Base-by-base conservation (phyloP, 2,113 vertebrate species). In the Campylorhamphus procurvoides region DNA sequence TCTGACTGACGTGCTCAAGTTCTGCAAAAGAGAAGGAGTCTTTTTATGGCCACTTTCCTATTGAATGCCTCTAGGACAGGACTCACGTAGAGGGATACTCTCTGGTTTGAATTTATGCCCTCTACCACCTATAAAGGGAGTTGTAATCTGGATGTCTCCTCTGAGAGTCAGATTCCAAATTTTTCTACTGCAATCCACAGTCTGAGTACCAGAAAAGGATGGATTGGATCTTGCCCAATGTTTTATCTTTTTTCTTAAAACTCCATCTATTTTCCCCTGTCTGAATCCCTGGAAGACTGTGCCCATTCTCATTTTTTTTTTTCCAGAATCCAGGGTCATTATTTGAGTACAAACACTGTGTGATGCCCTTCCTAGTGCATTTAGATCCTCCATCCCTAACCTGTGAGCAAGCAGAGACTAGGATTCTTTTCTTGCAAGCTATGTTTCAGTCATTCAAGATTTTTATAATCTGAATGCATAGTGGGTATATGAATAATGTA, bases 1-100 rank as follows among this genome's bases (percentile, higher is more conserved):
- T 63, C 33, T 79, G 28, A 27, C 5, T 9, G 29, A 7, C 1
- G 6, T 53, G 4, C 35, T 10, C 33, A 49, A 62, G 5, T 3
- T 3, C 5, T 28, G 25, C 1, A 35, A 49, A 71, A 62, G 2
- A 6, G 6, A 73, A 29, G 19, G 5, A 63, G 0, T 0, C 9
- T 50, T 81, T 53, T 64, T 4, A 16, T 3, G 16, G 12, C 2
- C 3, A 28, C 79, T 74, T 63, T 64, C 25, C 49, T 50, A 3
- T 6, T 47, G 35, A 60, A 12, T 22, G 7, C 19, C 27, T 89
- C n/a, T 77, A 46, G 39, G 52, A 75, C 4, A n/a, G 14, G 9
- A 7, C 14, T 77, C 29, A 64, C 6, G 19, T 18, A 64, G 4
- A 27, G 7, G 14, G 10, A 33, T 67, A 33, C 5, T 63, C 9